Conservation (phyloP, 2,888 invertebrate species). For the Tetragnatha montana region DNA sequence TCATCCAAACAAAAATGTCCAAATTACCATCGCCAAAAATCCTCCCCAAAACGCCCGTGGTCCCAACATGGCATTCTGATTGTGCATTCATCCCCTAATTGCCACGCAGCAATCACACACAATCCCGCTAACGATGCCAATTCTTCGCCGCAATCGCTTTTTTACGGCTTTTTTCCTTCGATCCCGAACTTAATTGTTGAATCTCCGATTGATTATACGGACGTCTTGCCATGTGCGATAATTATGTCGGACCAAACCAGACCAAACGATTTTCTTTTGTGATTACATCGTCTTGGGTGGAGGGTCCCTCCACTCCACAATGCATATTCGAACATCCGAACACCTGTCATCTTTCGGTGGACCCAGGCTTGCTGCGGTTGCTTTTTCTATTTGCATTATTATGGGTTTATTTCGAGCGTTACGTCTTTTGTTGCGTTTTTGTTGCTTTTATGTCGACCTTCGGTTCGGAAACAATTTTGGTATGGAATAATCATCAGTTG, state of each 20-base stretch:
- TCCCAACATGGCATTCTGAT: conserved; percentile 10
- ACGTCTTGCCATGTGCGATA: conserved; percentile 35
- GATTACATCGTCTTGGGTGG: conserved; percentile 46
- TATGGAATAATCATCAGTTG: too few relatives aligned
- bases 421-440: too few relatives aligned
- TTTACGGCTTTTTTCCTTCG: conserved; percentile 25
- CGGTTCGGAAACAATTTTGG: too few relatives aligned
- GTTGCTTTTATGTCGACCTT: too few relatives aligned
- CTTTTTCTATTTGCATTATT: too few relatives aligned
- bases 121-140: conserved; percentile 40
- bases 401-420: too few relatives aligned
- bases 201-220: conserved; percentile 34
- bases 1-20: too few relatives aligned
- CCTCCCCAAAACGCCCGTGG: neutral
- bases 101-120: conserved; percentile 16
- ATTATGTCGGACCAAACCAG: conserved; percentile 38
- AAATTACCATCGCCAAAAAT: too few relatives aligned
- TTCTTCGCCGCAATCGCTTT: conserved; percentile 35
- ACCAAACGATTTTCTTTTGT: conserved; percentile 43
- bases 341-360: conserved; percentile 27
- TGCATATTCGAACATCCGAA: neutral
- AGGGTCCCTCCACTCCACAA: conserved; percentile 2
- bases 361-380: neutral
- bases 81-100: conserved; percentile 38
- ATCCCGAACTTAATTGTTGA: conserved; percentile 35